Evolutionary conservation across 2,113 vertebrate species (phyloP).

Genomic region (Sylvicapra grimmia): DNA sequence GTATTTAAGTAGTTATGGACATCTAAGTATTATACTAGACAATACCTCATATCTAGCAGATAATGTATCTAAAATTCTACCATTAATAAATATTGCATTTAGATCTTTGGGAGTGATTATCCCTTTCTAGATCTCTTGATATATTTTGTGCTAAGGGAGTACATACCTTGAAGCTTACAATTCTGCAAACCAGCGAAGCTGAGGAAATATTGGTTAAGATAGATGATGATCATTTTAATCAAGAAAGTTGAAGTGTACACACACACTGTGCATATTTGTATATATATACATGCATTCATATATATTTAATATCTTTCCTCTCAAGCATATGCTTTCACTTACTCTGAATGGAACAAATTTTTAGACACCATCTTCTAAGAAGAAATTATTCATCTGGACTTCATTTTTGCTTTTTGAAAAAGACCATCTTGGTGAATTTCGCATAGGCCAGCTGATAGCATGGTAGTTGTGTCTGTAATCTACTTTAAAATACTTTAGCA

Average conservation of each 20-base stretch:
- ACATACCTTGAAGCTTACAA: neutral
- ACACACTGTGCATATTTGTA: fast-evolving
- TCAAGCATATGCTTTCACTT: neutral
- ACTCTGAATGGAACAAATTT: neutral
- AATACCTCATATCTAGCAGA: neutral
- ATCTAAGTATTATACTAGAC: neutral
- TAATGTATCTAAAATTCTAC: neutral
- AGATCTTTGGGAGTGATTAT: neutral
- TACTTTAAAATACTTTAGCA: neutral
- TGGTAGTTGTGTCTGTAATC: neutral
- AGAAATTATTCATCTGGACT: neutral
- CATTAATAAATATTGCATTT: neutral
- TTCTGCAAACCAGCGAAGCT: neutral
- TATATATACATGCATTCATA: neutral
- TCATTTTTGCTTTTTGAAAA: neutral
- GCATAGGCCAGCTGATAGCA: neutral
- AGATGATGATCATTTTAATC: neutral
- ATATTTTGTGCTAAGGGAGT: neutral
- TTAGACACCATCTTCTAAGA: neutral
- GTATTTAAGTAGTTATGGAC: neutral
- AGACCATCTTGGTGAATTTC: neutral
- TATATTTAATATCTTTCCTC: neutral
- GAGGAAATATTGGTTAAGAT: neutral
- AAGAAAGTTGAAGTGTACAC: neutral
- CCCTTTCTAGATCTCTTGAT: neutral